Evolutionary conservation across 2,113 vertebrate species (phyloP), one percentile per base, ranked within the genome.

Genomic region (Cephalopholis sonnerati): DNA sequence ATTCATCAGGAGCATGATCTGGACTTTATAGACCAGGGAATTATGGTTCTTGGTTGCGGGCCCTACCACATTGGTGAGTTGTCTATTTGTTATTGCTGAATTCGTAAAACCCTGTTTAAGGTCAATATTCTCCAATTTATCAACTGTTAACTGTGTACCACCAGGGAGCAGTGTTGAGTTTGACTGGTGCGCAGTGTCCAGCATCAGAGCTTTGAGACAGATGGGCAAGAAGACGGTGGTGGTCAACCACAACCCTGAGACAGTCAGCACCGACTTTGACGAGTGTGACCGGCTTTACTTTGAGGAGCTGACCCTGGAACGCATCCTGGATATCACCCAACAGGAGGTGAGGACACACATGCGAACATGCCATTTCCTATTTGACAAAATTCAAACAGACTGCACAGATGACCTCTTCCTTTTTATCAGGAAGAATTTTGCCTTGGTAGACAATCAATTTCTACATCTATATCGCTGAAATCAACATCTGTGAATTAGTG

Each of bases 271-370:
- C 0, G 98, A 99, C 91, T 99, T 98, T 84, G 98, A 99, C 82
- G 98, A 99, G 93, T 99, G 98, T 73, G 98, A 98, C 95, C 98
- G 97, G 74, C 96, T 99, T 61, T 99, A 99, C 93, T 98, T 99
- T 85, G 98, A 99, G 92, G 98, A 99, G 89, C 89, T 99, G 89
- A 99, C 98, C 13, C 92, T 98, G 87, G 98, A 99, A 88, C 97
- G 98, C 84, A 96, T 99, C 91, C 90, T 99, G 89, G 98, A 99
- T 92, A 97, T 99, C 93, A 97, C 96, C 83, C 96, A 98, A 20
- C 96, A 96, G 51, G 98, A 99, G 98, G 98, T 98, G 87, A 95
- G 87, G 55, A 70, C 44, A 9, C 41, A 20, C 4, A 11, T 27
- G 6, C 15, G 25, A 9, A 48, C n/a, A 44, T 51, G 10, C 0